Evolutionary conservation across 2,888 invertebrate genomes (phyloP).

Genomic region (Lasioglossum morio): DNA sequence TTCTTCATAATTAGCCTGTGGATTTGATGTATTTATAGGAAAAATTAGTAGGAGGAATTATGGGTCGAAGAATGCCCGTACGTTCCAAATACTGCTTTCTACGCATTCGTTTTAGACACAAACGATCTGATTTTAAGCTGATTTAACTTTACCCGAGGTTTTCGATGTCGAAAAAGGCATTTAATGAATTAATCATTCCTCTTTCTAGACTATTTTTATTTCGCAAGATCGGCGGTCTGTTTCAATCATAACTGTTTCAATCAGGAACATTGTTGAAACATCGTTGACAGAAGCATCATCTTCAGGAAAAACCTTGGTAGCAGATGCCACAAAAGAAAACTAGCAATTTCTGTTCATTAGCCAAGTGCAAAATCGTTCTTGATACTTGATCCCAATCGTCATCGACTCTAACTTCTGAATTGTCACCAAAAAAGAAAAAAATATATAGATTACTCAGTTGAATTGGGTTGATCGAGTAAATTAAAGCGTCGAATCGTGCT

Average conservation of each 20-base stretch:
- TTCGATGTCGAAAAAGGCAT: background rate
- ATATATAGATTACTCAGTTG: background rate
- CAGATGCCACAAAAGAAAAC: background rate
- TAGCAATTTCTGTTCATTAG: background rate
- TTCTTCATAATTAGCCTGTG: too few species aligned
- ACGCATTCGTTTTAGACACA: background rate
- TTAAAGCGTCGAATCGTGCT: background rate
- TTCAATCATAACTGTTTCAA: background rate
- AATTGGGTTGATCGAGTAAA: background rate
- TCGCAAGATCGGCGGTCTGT: background rate
- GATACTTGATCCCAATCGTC: background rate
- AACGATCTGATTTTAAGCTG: background rate
- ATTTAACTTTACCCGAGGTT: background rate
- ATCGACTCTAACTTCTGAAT: background rate
- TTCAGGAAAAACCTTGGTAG: background rate
- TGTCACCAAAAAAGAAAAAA: background rate
- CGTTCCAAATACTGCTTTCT: too few species aligned
- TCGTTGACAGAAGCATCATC: background rate
- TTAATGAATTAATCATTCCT: background rate
- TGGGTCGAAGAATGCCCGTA: too few species aligned
- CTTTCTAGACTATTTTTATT: background rate
- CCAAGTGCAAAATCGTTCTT: background rate
- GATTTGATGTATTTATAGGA: too few species aligned
- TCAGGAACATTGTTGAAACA: background rate
- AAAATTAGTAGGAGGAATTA: too few species aligned